These are phyloP conservation scores for Synanthedon myopaeformis DNA, from an alignment of 2,888 invertebrate genomes.

Conservation along the genomic window DNA sequence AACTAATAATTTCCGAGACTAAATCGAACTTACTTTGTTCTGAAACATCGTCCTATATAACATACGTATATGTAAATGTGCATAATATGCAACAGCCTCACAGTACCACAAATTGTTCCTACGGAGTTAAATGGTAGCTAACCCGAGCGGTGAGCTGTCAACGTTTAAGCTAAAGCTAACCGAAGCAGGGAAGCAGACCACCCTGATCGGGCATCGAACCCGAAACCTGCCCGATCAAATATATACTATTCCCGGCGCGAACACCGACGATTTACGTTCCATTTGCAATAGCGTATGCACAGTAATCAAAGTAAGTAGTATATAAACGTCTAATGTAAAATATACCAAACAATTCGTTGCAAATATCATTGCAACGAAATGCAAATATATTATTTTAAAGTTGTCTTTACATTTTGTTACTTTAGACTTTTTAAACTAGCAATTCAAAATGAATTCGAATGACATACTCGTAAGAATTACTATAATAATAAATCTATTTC, in stretches of 20 bases:
- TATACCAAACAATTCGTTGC: too few species aligned
- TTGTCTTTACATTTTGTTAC: too few species aligned
- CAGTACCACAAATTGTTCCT: not conserved
- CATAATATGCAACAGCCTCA: not conserved
- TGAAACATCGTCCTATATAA: too few species aligned
- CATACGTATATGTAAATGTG: not conserved
- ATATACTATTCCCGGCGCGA: constrained; percentile 32
- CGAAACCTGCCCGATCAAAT: constrained; percentile 30
- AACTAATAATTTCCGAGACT: too few species aligned
- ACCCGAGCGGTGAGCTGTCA: constrained; percentile 13
- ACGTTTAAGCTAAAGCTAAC: constrained; percentile 2
- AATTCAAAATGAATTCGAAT: too few species aligned
- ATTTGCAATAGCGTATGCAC: constrained; percentile 23
- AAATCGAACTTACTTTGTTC: too few species aligned
- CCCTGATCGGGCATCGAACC: constrained; percentile 36
- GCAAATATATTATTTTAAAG: too few species aligned
- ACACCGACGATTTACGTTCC: constrained; percentile 33
- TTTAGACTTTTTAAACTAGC: too few species aligned
- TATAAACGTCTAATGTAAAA: too few species aligned
- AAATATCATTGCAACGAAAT: too few species aligned
- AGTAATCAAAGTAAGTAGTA: not conserved
- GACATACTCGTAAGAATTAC: too few species aligned
- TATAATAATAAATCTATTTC: too few species aligned
- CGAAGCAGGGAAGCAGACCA: constrained; percentile 20
- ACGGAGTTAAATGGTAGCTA: not conserved